phyloP scores from a whole-genome alignment of 2,888 invertebrate genomes.

The Macrophya annulata region DNA sequence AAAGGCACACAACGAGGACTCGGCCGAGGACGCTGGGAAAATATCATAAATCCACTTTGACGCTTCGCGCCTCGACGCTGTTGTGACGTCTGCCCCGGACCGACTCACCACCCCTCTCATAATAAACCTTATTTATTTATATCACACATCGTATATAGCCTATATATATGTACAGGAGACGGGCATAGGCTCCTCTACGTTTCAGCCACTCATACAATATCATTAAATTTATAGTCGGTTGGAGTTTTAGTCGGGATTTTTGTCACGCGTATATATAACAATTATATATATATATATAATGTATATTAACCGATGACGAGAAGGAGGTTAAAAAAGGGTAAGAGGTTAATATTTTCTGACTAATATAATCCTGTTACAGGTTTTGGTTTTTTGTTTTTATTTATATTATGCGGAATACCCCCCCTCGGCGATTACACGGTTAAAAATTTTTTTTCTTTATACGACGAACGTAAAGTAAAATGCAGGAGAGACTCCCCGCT shows the following conservation, averaged over 20 bases:
- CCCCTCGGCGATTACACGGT: slow-evolving; percentile 38
- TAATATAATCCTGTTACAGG: not conserved
- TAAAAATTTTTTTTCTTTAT: not conserved
- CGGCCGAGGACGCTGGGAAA: slow-evolving; percentile 71
- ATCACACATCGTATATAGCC: slow-evolving; percentile 55
- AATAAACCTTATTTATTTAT: slow-evolving; percentile 77
- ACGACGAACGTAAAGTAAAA: not conserved
- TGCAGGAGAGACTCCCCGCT: slow-evolving; percentile 64
- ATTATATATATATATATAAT: not conserved
- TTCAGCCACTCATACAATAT: not conserved
- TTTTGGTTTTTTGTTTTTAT: not conserved
- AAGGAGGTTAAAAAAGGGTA: not conserved
- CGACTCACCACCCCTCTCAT: slow-evolving; percentile 66
- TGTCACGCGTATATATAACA: not conserved
- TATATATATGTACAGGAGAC: not conserved
- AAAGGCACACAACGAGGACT: slow-evolving; percentile 54
- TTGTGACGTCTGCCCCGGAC: slow-evolving; percentile 67
- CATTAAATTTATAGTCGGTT: not conserved
- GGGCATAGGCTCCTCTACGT: not conserved
- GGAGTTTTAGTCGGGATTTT: not conserved
- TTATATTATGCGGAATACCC: not conserved
- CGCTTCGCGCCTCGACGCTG: slow-evolving; percentile 73
- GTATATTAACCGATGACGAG: not conserved
- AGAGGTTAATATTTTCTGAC: not conserved
- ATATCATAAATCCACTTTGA: slow-evolving; percentile 78